These are phyloP conservation scores for Phalacrocorax pelagicus DNA, from an alignment of 2,113 vertebrate species.

Conservation along the genomic window DNA sequence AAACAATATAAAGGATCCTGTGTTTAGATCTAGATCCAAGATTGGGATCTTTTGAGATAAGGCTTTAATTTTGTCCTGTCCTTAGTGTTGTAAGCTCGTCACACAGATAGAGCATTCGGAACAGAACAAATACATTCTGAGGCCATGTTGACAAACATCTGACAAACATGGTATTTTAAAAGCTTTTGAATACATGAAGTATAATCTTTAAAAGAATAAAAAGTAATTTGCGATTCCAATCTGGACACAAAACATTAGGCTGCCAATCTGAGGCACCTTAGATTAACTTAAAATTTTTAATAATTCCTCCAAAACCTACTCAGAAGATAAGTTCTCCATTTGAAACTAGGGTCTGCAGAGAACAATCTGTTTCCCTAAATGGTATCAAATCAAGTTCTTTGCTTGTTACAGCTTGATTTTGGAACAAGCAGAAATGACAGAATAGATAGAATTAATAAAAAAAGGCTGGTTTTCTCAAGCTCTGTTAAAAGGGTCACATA, in stretches of 20 bases:
- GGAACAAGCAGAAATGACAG: neutral
- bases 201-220: neutral
- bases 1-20: neutral
- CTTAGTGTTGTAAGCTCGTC: neutral
- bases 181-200: neutral
- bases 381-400: neutral
- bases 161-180: neutral
- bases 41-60: neutral
- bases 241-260: neutral
- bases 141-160: neutral
- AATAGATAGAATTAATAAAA: neutral
- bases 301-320: neutral
- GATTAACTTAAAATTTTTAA: neutral
- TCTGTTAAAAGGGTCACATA: neutral
- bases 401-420: neutral
- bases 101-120: neutral
- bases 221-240: neutral
- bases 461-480: too few relatives aligned
- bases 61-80: neutral
- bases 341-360: neutral
- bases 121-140: neutral
- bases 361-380: neutral
- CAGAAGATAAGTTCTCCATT: neutral
- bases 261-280: neutral
- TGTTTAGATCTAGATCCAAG: neutral